Base-by-base conservation (phyloP, 2,113 vertebrate species). In the Istiophorus platypterus region DNA sequence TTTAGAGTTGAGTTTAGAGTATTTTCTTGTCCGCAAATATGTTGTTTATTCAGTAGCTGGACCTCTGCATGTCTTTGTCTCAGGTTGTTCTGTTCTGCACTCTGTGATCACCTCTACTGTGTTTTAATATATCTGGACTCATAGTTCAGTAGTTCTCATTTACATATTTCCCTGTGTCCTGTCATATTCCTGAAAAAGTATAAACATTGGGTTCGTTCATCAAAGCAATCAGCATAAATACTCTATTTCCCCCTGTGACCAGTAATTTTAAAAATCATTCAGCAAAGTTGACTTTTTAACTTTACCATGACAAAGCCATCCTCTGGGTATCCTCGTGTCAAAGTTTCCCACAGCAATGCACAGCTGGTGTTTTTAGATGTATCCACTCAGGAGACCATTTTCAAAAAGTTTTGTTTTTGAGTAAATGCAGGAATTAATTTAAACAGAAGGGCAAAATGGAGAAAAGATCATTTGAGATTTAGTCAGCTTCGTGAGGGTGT, bases 391-490 rank as follows among this genome's bases (percentile, higher is more conserved):
- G 20, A n/a, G 37, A 65, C 26, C 24, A 1, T 45, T 56, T 49
- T 26, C 0, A 0, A 27, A 67, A 61, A 27, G 45, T 17, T 63
- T 31, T 20, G 5, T 47, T 66, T 54, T 41, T 4, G 24, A 22
- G 27, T 26, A 61, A 52, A 26, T 41, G 29, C 31, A 26, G 31
- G 20, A 15, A 15, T 76, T 45, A 56, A 9, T 68, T 72, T 24
- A 56, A 49, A 51, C 27, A 78, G 24, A 58, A 45, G 57, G 34
- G 29, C 39, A 34, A 59, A 69, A 58, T 42, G 51, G 45, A 41
- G 26, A 31, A 52, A 66, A 27, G 15, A n/a, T 47, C 24, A 27
- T 71, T 37, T 71, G 42, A 65, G 64, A 71, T 59, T 1, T 29
- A 24, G 58, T 61, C 1, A 10, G 58, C 54, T 72, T 49, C 7